phyloP scores from a whole-genome alignment of 92 coral and sea anemone genomes.

The Epizoanthus fatuus region DNA sequence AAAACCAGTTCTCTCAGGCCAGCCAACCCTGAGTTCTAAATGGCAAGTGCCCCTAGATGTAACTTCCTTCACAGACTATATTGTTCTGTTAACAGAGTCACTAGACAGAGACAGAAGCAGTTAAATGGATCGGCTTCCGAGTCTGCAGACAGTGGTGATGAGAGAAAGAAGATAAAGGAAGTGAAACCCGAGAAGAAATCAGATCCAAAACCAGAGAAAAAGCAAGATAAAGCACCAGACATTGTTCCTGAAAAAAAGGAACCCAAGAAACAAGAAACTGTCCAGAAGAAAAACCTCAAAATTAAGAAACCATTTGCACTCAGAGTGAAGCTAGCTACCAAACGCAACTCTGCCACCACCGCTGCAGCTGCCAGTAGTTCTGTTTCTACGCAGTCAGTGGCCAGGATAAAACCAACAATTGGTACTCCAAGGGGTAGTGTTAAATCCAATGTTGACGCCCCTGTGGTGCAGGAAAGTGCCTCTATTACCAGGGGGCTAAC shows the following conservation, averaged over 20 bases:
- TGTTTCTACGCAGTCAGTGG: constrained; percentile 27
- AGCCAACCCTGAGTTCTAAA: no score
- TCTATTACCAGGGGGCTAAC: no score
- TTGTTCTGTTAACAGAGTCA: constrained; percentile 11
- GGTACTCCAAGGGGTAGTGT: no score
- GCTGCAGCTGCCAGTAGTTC: neutral
- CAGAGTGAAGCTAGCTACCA: neutral
- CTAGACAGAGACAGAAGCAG: constrained; percentile 30
- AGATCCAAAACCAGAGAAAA: constrained; percentile 7
- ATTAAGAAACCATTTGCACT: constrained; percentile 5
- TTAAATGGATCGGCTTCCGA: constrained; percentile 4
- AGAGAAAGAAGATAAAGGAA: constrained; percentile 3
- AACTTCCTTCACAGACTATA: no score
- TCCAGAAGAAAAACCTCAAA: constrained; percentile 5
- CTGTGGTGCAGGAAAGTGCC: no score
- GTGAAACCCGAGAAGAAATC: constrained; percentile 3
- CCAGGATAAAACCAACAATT: constrained; percentile 20
- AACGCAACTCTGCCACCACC: neutral
- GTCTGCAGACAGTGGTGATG: constrained; percentile 6
- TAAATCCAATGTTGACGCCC: no score
- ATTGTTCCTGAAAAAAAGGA: neutral
- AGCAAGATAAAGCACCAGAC: neutral
- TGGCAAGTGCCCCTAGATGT: no score
- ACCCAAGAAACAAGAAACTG: constrained; percentile 5
- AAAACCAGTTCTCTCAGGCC: no score